Evolutionary conservation across 2,888 invertebrate species (phyloP).

Genomic region (Lagria hirta): DNA sequence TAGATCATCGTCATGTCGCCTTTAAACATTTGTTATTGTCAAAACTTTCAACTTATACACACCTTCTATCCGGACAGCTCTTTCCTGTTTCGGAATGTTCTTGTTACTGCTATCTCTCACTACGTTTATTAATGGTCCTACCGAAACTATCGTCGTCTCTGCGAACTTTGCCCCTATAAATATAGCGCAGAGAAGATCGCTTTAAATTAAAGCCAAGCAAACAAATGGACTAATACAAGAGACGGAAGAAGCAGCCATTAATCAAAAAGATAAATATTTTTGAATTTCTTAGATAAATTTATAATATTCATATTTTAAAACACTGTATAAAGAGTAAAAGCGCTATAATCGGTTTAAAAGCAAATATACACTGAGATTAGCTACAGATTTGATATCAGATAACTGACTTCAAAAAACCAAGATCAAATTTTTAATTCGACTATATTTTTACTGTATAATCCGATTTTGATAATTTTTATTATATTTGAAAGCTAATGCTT

Average conservation of each 20-base stretch:
- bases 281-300: too few species aligned
- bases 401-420: too few species aligned
- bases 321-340: too few species aligned
- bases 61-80: conserved; percentile 34
- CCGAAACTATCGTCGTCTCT: conserved; percentile 17
- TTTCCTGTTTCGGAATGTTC: conserved; percentile 33
- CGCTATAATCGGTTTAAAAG: too few species aligned
- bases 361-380: too few species aligned
- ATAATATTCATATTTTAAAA: too few species aligned
- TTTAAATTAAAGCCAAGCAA: conserved; percentile 17
- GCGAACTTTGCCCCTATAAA: conserved; percentile 25
- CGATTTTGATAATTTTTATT: too few species aligned
- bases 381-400: too few species aligned
- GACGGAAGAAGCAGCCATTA: conserved; percentile 11
- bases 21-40: conserved; percentile 36
- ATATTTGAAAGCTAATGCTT: too few species aligned
- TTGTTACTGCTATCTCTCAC: conserved; percentile 25
- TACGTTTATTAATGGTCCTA: conserved; percentile 26
- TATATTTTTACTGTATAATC: too few species aligned
- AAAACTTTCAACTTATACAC: conserved; percentile 33
- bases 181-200: conserved; percentile 14
- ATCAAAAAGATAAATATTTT: too few species aligned
- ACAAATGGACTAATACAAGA: conserved; percentile 9
- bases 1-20: conserved; percentile 40
- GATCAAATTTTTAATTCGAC: too few species aligned